Conservation (phyloP, 1,140 invertebrate species). For the Wasmannia auropunctata region DNA sequence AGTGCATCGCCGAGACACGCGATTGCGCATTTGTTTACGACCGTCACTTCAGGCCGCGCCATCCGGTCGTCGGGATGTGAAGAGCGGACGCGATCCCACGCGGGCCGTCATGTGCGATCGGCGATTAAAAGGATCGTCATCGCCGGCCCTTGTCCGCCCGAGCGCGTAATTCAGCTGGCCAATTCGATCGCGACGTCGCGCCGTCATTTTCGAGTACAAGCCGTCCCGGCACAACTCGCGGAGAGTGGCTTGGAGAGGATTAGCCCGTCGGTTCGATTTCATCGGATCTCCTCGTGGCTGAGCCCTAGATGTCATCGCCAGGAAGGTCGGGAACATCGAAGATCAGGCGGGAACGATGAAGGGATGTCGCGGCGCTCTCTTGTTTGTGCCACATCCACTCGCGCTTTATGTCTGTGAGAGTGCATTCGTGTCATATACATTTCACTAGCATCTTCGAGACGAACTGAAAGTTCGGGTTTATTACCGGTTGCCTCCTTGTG, state of each 20-base stretch:
- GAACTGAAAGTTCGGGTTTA: neutral
- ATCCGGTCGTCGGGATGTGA: conserved; percentile 65
- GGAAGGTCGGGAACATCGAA: conserved; percentile 32
- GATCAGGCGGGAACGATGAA: conserved; percentile 32
- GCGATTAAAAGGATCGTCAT: conserved; percentile 41
- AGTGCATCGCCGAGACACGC: conserved; percentile 65
- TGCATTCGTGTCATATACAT: conserved; percentile 7
- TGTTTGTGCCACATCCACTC: conserved; percentile 27
- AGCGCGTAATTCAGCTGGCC: conserved; percentile 49
- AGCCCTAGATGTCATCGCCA: conserved; percentile 70
- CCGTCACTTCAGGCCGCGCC: conserved; percentile 71
- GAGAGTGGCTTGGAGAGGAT: conserved; percentile 69
- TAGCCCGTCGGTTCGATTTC: conserved; percentile 66
- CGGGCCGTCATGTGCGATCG: conserved; percentile 30
- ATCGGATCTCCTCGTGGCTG: conserved; percentile 57
- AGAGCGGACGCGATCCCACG: conserved; percentile 52
- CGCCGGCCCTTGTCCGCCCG: neutral
- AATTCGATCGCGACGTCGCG: conserved; percentile 59
- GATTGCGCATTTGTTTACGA: conserved; percentile 79
- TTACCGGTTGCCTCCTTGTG: neutral
- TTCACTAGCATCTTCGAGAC: conserved; percentile 20
- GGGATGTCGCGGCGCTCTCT: conserved; percentile 24
- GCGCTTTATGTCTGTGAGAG: neutral
- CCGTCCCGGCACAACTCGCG: conserved; percentile 36
- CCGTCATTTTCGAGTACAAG: conserved; percentile 62